These are phyloP conservation scores for Eclectus roratus DNA, from an alignment of 2,113 vertebrate species.

Conservation along the genomic window DNA sequence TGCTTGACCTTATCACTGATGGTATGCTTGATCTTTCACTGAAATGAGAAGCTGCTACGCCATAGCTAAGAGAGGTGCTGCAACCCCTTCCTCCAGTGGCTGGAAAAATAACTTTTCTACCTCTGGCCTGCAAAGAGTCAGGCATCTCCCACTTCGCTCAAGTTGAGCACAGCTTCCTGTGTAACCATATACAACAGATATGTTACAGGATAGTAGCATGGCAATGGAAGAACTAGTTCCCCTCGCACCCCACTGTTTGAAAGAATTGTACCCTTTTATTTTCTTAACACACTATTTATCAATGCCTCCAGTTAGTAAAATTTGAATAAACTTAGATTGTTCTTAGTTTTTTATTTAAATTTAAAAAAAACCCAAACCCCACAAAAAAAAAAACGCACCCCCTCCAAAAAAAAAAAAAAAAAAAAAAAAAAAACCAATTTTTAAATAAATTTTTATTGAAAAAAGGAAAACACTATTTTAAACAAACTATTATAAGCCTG, in stretches of 20 bases:
- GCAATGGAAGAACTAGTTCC: background rate
- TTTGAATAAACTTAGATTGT: background rate
- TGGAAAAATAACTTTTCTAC: background rate
- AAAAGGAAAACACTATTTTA: no score
- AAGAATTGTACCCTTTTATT: background rate
- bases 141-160: background rate
- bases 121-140: background rate
- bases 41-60: background rate
- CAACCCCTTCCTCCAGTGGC: background rate
- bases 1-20: background rate
- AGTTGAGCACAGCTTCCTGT: background rate
- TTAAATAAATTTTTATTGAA: no score
- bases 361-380: background rate
- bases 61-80: background rate
- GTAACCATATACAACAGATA: background rate
- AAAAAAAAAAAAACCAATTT: no score
- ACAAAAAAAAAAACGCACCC: background rate
- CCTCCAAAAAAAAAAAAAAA: no score
- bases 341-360: background rate
- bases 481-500: no score
- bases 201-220: background rate
- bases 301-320: background rate
- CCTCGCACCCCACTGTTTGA: accelerated
- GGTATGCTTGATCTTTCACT: background rate
- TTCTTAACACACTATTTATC: background rate